Conservation (phyloP, 2,797 vertebrate species). For the Botia kubotai region DNA sequence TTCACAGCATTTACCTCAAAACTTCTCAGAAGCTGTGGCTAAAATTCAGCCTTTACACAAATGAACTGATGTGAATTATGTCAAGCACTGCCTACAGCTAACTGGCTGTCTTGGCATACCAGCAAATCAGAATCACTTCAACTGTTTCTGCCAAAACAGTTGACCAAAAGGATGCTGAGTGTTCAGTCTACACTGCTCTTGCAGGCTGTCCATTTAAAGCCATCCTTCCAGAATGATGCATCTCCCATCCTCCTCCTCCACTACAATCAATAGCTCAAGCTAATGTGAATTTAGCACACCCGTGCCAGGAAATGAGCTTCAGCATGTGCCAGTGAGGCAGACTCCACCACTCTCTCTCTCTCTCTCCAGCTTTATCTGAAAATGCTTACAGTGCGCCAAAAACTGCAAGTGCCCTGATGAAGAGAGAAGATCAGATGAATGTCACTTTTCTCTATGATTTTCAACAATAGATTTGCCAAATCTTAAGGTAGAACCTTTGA, state of each 20-base stretch:
- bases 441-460: too few species aligned
- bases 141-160: neutral
- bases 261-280: constrained; percentile 57
- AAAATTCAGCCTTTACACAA: neutral
- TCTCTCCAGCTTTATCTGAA: neutral
- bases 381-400: too few species aligned
- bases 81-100: too few species aligned
- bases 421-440: too few species aligned
- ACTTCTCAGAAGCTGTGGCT: neutral
- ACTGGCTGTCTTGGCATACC: neutral
- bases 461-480: too few species aligned
- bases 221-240: constrained; percentile 46
- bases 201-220: constrained; percentile 53
- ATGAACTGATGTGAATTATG: neutral
- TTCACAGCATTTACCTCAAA: neutral
- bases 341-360: neutral
- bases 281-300: constrained; percentile 62
- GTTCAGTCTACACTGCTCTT: constrained; percentile 54
- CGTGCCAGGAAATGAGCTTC: constrained; percentile 61
- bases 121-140: neutral
- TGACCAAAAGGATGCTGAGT: constrained; percentile 50
- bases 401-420: too few species aligned
- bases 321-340: constrained; percentile 43
- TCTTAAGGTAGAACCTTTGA: too few species aligned
- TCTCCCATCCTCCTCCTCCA: constrained; percentile 21